Percentiles rank a stretch among this genome's conserved stretches.
Conservation (phyloP, 2,113 vertebrate genomes). For the Sisor rabdophorus region DNA sequence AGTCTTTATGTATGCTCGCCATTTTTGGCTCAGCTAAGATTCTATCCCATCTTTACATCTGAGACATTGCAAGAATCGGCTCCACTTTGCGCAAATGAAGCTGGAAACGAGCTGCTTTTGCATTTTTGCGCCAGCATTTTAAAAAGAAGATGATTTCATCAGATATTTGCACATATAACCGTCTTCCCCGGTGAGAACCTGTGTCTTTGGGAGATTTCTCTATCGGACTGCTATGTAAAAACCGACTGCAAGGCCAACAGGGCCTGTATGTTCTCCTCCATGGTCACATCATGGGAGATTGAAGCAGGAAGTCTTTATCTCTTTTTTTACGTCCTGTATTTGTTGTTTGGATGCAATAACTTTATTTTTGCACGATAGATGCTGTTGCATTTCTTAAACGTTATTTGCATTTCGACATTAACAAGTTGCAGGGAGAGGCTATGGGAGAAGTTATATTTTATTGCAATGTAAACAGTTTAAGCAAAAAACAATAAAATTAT, state of each 20-base stretch:
- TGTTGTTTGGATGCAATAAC: no score
- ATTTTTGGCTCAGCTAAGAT: no score
- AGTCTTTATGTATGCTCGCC: neutral
- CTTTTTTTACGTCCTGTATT: neutral
- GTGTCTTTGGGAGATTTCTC: neutral
- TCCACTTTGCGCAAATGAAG: neutral
- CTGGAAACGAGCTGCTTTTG: neutral
- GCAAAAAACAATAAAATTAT: no score
- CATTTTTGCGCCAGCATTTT: neutral
- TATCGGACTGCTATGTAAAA: neutral
- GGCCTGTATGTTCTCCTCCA: neutral
- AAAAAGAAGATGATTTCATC: neutral
- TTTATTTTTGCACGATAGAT: no score
- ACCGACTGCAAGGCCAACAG: neutral
- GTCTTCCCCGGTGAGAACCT: neutral
- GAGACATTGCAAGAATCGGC: neutral
- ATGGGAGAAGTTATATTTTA: no score
- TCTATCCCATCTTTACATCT: neutral
- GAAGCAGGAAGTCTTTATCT: neutral
- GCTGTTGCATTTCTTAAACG: no score
- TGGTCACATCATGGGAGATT: slow-evolving; percentile 3
- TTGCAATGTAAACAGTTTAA: no score
- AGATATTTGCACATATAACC: neutral
- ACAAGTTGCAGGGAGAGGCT: no score
- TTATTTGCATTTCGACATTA: no score